A percentile compares a stretch with the other conserved stretches of the same genome.
Conservation (phyloP, 2,888 invertebrate species). For the Melanotus villosus region DNA sequence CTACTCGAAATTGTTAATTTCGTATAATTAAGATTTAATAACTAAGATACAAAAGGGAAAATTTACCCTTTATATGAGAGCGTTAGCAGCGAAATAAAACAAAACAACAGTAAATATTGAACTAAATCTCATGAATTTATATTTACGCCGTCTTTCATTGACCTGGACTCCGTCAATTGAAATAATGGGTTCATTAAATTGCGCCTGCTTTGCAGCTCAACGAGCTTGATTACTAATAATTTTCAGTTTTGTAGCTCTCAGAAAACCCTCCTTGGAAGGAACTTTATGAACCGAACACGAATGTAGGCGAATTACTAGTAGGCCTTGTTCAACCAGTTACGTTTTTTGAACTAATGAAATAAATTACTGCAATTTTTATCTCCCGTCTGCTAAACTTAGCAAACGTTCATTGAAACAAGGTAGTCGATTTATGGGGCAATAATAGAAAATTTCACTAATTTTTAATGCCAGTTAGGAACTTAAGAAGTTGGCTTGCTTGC, state of each 20-base stretch:
- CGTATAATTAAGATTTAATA: slow-evolving; percentile 21
- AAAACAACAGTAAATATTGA: slow-evolving; percentile 12
- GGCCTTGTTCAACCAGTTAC: background rate
- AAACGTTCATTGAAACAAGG: too few relatives aligned
- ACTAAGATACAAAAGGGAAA: slow-evolving; percentile 9
- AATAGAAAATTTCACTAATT: too few relatives aligned
- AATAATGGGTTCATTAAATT: slow-evolving; percentile 17
- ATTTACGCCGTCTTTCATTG: slow-evolving; percentile 17
- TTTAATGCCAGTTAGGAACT: too few relatives aligned
- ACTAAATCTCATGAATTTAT: slow-evolving; percentile 10
- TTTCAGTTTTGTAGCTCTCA: background rate
- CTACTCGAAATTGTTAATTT: slow-evolving; percentile 24
- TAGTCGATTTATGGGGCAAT: too few relatives aligned
- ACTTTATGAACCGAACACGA: slow-evolving; percentile 1
- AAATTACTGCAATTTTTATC: background rate
- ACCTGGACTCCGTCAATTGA: slow-evolving; percentile 4
- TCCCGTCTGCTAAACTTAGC: too few relatives aligned
- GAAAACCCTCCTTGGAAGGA: background rate
- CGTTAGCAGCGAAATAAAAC: background rate
- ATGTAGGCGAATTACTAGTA: background rate
- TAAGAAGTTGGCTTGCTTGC: too few relatives aligned
- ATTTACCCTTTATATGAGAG: background rate
- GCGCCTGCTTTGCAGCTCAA: slow-evolving; percentile 9
- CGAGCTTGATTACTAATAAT: slow-evolving; percentile 15
- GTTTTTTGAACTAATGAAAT: background rate